Evolutionary conservation across 2,888 invertebrate species (phyloP).

Genomic region (Chydorus sphaericus): DNA sequence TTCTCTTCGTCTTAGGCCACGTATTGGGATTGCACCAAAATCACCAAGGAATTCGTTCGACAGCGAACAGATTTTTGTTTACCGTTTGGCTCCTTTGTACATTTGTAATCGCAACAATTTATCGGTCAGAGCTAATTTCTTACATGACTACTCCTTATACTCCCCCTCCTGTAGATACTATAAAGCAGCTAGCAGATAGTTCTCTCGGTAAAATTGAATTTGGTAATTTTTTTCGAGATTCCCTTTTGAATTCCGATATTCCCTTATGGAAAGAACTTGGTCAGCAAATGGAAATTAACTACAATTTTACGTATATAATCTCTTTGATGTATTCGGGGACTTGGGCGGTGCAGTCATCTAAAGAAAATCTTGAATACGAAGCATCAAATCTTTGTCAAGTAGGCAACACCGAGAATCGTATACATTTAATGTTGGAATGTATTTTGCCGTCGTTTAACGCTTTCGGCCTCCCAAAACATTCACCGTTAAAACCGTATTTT

Average conservation of each 20-base stretch:
- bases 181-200: slow-evolving; percentile 48
- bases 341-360: slow-evolving; percentile 36
- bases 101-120: slow-evolving; percentile 32
- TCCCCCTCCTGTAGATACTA: slow-evolving; percentile 46
- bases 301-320: slow-evolving; percentile 46
- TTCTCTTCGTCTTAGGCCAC: neutral
- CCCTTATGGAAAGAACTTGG: slow-evolving; percentile 49
- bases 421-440: slow-evolving; percentile 71
- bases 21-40: neutral
- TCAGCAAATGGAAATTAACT: slow-evolving; percentile 29
- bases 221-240: slow-evolving; percentile 50
- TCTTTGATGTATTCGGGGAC: slow-evolving; percentile 49
- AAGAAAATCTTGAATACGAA: slow-evolving; percentile 24
- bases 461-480: slow-evolving; percentile 65
- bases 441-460: slow-evolving; percentile 66
- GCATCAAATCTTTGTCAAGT: slow-evolving; percentile 22
- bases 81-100: slow-evolving; percentile 8
- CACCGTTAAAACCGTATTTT: slow-evolving; percentile 52
- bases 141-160: slow-evolving; percentile 22
- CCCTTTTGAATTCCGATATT: slow-evolving; percentile 54
- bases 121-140: slow-evolving; percentile 37
- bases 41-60: neutral
- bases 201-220: slow-evolving; percentile 53
- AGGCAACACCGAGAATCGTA: slow-evolving; percentile 18
- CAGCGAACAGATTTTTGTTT: neutral